Conservation (phyloP, 1,140 invertebrate genomes). For the Melipona quadrifasciata region DNA sequence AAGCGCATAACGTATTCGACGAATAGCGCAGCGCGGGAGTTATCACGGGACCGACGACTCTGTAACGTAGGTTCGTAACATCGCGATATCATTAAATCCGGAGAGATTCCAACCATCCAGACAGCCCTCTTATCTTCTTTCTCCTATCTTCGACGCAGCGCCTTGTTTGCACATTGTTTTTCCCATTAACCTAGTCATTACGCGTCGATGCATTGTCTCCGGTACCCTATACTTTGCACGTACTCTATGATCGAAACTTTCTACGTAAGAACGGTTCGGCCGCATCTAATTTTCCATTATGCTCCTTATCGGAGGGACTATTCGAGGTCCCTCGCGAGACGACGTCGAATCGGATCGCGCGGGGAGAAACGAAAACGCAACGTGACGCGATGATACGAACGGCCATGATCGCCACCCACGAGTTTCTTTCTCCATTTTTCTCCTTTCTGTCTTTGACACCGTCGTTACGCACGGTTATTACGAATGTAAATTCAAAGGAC, state of each 20-base stretch:
- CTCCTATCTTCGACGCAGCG: conserved; percentile 51
- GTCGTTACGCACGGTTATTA: too few relatives aligned
- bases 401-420: conserved; percentile 52
- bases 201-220: conserved; percentile 64
- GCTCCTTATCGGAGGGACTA: conserved; percentile 54
- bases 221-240: conserved; percentile 66
- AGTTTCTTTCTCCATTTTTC: too few relatives aligned
- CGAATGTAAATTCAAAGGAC: too few relatives aligned
- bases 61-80: conserved; percentile 1
- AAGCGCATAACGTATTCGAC: conserved; percentile 43
- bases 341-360: background rate
- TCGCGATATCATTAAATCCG: conserved; percentile 48
- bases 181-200: conserved; percentile 70
- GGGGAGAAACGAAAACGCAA: conserved; percentile 13
- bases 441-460: too few relatives aligned
- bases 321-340: conserved; percentile 1
- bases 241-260: conserved; percentile 64
- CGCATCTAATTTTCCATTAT: conserved; percentile 68
- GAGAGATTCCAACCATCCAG: conserved; percentile 45
- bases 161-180: conserved; percentile 67
- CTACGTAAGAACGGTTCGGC: conserved; percentile 44
- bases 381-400: conserved; percentile 26
- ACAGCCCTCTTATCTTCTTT: conserved; percentile 52
- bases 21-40: conserved; percentile 15
- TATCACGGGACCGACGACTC: background rate